Percentiles rank a stretch among this genome's conserved stretches.
Conservation (phyloP, 2,113 vertebrate species). For the Scalopus aquaticus region DNA sequence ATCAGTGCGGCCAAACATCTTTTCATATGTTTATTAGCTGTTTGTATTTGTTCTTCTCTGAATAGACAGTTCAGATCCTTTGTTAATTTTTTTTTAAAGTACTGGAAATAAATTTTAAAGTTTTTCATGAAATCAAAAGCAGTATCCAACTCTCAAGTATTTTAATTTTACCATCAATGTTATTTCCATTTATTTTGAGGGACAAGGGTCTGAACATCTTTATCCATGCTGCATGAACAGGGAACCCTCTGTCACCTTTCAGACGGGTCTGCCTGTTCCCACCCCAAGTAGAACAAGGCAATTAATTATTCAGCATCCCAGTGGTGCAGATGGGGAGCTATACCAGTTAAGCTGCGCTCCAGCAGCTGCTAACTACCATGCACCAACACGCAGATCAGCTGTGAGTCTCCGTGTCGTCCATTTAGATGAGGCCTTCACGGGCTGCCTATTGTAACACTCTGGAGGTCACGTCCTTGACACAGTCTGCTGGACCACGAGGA, state of each 20-base stretch:
- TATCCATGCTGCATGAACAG: slow-evolving; percentile 40
- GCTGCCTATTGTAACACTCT: slow-evolving; percentile 78
- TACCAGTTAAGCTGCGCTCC: slow-evolving; percentile 80
- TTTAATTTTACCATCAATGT: slow-evolving; percentile 17
- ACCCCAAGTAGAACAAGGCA: slow-evolving; percentile 77
- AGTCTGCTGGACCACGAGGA: slow-evolving; percentile 84
- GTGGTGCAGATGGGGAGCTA: slow-evolving; percentile 81
- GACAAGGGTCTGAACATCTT: not conserved
- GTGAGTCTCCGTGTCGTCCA: slow-evolving; percentile 77
- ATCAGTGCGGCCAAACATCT: slow-evolving; percentile 53
- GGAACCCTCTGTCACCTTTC: slow-evolving; percentile 76
- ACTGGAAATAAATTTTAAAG: slow-evolving; percentile 53
- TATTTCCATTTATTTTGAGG: not conserved
- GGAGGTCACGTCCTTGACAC: slow-evolving; percentile 85
- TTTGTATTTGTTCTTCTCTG: slow-evolving; percentile 57
- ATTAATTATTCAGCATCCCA: slow-evolving; percentile 85
- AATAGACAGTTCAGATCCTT: slow-evolving; percentile 50
- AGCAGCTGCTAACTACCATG: slow-evolving; percentile 74
- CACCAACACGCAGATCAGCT: slow-evolving; percentile 82
- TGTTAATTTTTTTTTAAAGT: not conserved
- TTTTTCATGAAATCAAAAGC: slow-evolving; percentile 52
- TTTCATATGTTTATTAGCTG: slow-evolving; percentile 70
- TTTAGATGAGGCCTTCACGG: slow-evolving; percentile 79
- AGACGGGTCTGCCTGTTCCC: slow-evolving; percentile 76
- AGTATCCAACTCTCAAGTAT: slow-evolving; percentile 40